A percentile compares a stretch with the other conserved stretches of the same genome.
These are phyloP conservation scores for Babylonia areolata DNA, from an alignment of 1,140 invertebrate genomes.

Conservation along the genomic window DNA sequence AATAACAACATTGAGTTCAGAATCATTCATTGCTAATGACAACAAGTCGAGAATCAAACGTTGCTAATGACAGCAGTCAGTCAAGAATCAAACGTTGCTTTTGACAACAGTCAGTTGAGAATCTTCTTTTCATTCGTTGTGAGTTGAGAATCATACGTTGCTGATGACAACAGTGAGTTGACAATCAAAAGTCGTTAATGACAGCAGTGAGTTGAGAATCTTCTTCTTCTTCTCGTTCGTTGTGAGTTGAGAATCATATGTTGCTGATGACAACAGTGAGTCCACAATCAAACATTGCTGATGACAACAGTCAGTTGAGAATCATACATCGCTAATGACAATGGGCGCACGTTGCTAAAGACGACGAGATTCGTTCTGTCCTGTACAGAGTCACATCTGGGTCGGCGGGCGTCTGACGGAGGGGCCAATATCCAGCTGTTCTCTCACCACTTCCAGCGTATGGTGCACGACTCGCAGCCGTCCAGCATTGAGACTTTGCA, in stretches of 20 bases:
- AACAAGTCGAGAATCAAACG: too few species aligned
- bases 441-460: slow-evolving; percentile 62
- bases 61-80: too few species aligned
- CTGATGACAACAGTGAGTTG: too few species aligned
- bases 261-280: neutral
- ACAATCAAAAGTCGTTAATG: too few species aligned
- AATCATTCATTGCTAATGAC: too few species aligned
- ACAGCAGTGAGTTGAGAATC: neutral
- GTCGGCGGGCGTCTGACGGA: slow-evolving; percentile 94
- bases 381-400: slow-evolving; percentile 76
- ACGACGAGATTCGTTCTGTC: neutral
- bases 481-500: slow-evolving; percentile 76
- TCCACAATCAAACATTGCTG: too few species aligned
- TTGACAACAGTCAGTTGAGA: neutral
- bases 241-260: neutral
- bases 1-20: too few species aligned
- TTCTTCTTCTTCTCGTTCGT: neutral
- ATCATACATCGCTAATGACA: too few species aligned
- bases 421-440: slow-evolving; percentile 88
- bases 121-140: neutral
- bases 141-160: too few species aligned
- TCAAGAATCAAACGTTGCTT: too few species aligned
- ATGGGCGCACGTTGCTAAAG: too few species aligned
- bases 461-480: slow-evolving; percentile 80
- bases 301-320: neutral